Conservation (phyloP, 2,113 vertebrate genomes). For the Chroicocephalus ridibundus region DNA sequence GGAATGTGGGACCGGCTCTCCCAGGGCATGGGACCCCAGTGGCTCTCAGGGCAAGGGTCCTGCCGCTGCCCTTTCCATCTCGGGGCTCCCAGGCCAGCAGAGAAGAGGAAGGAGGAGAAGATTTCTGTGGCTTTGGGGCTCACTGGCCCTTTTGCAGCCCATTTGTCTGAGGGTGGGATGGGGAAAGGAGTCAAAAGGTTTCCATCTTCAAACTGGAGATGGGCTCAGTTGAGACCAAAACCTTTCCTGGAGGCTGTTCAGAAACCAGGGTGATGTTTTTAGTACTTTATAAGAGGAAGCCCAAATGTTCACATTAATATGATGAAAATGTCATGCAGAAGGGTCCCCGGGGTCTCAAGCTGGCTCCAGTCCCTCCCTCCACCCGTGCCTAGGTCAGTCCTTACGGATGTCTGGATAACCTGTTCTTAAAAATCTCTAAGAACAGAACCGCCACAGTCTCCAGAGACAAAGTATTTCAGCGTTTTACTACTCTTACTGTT, state of each 20-base stretch:
- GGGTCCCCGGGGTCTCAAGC: background rate
- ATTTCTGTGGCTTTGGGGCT: background rate
- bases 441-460: background rate
- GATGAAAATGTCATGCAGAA: background rate
- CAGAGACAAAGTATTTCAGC: background rate
- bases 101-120: background rate
- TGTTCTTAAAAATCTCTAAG: background rate
- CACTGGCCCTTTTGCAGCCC: background rate
- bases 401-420: background rate
- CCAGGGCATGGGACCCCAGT: fast-evolving
- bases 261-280: background rate
- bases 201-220: background rate
- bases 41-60: background rate
- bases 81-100: background rate
- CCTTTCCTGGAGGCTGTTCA: background rate
- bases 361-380: background rate
- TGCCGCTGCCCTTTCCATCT: background rate
- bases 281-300: background rate
- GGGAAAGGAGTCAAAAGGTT: background rate
- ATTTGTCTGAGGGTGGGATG: background rate
- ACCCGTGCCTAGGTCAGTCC: background rate
- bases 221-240: background rate
- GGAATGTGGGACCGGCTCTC: background rate
- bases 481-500: background rate
- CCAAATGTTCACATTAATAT: background rate